These are phyloP conservation scores for Patella pellucida DNA, from an alignment of 2,888 invertebrate species.

Conservation along the genomic window DNA sequence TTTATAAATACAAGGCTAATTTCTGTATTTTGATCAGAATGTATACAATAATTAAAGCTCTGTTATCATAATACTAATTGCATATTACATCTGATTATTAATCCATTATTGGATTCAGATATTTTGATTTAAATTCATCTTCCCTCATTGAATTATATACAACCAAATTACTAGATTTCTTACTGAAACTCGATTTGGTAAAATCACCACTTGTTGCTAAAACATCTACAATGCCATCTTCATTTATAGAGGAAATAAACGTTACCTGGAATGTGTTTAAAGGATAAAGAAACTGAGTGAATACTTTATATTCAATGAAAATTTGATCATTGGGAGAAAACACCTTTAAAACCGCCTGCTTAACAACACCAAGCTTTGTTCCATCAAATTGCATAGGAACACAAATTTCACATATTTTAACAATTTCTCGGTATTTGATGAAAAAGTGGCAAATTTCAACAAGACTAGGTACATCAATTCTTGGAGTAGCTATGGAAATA, in stretches of 20 bases:
- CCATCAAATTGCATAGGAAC: slow-evolving; percentile 46
- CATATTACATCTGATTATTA: background rate
- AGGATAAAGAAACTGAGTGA: slow-evolving; percentile 54
- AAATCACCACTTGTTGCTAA: slow-evolving; percentile 60
- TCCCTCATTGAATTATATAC: background rate
- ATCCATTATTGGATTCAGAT: slow-evolving; percentile 3
- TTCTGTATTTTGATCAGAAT: too few species aligned
- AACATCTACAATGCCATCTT: slow-evolving; percentile 48
- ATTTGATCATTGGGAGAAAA: slow-evolving; percentile 50
- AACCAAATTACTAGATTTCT: background rate
- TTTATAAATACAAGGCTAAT: too few species aligned
- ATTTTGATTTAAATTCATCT: background rate
- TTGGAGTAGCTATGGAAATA: slow-evolving; percentile 61
- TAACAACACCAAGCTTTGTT: slow-evolving; percentile 47
- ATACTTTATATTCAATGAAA: slow-evolving; percentile 61
- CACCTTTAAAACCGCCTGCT: slow-evolving; percentile 40
- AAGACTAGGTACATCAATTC: slow-evolving; percentile 57
- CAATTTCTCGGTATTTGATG: slow-evolving; percentile 48
- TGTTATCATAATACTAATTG: too few species aligned
- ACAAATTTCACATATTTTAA: slow-evolving; percentile 53
- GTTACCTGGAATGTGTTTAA: slow-evolving; percentile 47
- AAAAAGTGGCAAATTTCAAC: slow-evolving; percentile 56
- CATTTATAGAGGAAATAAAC: slow-evolving; percentile 56
- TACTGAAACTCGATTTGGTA: slow-evolving; percentile 30
- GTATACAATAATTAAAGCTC: too few species aligned